A percentile compares a stretch with the other conserved stretches of the same genome.
These are phyloP conservation scores for Sialis lutaria DNA, from an alignment of 2,888 invertebrate genomes.

Conservation along the genomic window DNA sequence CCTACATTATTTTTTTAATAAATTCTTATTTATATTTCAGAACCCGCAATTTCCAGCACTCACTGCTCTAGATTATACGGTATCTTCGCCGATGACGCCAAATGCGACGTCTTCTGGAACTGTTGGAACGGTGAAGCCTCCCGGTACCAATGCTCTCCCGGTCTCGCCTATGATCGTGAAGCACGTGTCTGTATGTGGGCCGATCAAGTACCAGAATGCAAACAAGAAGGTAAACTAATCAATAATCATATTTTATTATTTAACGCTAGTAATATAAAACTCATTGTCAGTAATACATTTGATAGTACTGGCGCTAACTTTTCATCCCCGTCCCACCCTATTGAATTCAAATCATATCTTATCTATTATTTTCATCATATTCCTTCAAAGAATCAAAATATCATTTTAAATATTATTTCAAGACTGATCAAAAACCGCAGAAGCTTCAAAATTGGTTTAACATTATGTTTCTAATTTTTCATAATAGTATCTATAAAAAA, in stretches of 20 bases:
- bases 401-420: too few species aligned
- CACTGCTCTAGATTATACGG: conserved; percentile 80
- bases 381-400: too few species aligned
- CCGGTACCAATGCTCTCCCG: conserved; percentile 87
- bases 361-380: too few species aligned
- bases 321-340: too few species aligned
- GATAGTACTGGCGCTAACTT: too few species aligned
- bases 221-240: conserved; percentile 28
- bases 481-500: too few species aligned
- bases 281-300: background rate
- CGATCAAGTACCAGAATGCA: conserved; percentile 86
- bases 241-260: background rate
- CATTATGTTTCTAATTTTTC: too few species aligned
- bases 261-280: background rate
- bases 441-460: too few species aligned
- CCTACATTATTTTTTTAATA: too few species aligned
- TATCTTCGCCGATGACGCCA: conserved; percentile 74
- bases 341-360: too few species aligned
- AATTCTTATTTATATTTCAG: conserved; percentile 25
- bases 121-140: conserved; percentile 93
- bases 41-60: conserved; percentile 67
- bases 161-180: conserved; percentile 85
- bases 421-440: too few species aligned
- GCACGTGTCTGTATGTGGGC: conserved; percentile 94
- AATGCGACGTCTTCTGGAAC: conserved; percentile 92